Base-by-base conservation (phyloP, 2,797 vertebrate species). In the Adelosebastes latens region DNA sequence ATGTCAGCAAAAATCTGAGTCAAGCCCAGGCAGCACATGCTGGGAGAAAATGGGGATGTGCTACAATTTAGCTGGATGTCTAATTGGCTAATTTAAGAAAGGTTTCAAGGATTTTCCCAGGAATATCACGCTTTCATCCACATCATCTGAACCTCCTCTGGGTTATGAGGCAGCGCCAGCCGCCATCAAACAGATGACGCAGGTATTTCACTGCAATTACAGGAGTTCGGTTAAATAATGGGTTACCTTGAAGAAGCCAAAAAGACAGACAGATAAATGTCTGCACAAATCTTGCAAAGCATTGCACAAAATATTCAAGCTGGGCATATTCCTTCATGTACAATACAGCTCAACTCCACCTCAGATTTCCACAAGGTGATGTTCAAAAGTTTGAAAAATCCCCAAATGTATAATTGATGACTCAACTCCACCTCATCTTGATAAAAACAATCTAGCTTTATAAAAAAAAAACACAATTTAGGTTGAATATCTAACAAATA, bases 181-280 rank as follows among this genome's bases (percentile, higher is more conserved):
- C 84, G 32, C 55, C 65, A 82, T 87, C 84, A 89, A 87, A 89
- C 66, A 52, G 62, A 87, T 72, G 83, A 91, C 53, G 58, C 81
- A 78, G 82, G 86, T 82, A 87, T 89, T 89, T 84, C 34, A 76
- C 25, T 60, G 77, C 88, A 91, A 90, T 92, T 91, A 90, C 80
- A 83, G 74, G 69, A 77, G 73, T 80, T 83, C 55, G 65, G 67
- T 81, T 79, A 85, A 87, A 88, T 89, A 75, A 87, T 72, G 76
- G 80, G 77, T 85, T 90, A 60, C 22, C 61, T 69, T 72, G 53
- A 80, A 76, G 76, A 79, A 75, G 55, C 7, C 27, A 25, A 67
- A 46, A 78, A 69, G 74, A 85, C 66, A 82, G 75, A 80, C 65
- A 27, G 82, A 83, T 77, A 75, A 86, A 81, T 52, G 72, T 75